These are phyloP conservation scores for Cetonia aurata DNA, from an alignment of 2,888 invertebrate species.

Conservation along the genomic window DNA sequence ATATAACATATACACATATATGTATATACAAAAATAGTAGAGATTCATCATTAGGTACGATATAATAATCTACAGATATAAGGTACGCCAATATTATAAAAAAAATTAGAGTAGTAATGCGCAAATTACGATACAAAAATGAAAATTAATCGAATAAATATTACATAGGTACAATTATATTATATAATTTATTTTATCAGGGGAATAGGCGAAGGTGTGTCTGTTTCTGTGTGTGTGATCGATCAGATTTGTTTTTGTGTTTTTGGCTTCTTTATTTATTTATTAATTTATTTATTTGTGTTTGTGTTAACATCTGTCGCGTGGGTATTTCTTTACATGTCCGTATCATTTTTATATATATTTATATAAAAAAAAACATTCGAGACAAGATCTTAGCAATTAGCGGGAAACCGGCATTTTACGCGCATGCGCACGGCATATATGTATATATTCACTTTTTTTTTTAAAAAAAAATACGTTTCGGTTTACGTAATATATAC, in stretches of 20 bases:
- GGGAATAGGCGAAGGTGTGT: no score
- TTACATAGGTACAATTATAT: neutral
- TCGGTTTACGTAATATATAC: neutral
- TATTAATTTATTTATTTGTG: no score
- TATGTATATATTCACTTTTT: neutral
- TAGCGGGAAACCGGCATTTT: no score
- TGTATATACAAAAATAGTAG: conserved; percentile 47
- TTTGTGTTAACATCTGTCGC: neutral
- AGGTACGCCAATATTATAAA: conserved; percentile 26
- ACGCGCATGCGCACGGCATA: no score
- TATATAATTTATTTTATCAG: neutral
- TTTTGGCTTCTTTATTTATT: no score
- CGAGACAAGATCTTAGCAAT: no score
- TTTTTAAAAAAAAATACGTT: no score
- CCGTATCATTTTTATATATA: neutral
- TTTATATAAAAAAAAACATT: no score
- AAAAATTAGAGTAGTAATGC: conserved; percentile 35
- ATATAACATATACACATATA: conserved; percentile 33
- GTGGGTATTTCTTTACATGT: neutral
- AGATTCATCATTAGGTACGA: conserved; percentile 43
- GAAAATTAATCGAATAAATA: neutral
- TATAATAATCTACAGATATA: conserved; percentile 25
- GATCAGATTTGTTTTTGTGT: no score
- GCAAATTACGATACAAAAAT: conserved; percentile 9
- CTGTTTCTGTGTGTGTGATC: no score